These are phyloP conservation scores for Potorous gilbertii DNA, from an alignment of 2,797 vertebrate species.

Conservation along the genomic window DNA sequence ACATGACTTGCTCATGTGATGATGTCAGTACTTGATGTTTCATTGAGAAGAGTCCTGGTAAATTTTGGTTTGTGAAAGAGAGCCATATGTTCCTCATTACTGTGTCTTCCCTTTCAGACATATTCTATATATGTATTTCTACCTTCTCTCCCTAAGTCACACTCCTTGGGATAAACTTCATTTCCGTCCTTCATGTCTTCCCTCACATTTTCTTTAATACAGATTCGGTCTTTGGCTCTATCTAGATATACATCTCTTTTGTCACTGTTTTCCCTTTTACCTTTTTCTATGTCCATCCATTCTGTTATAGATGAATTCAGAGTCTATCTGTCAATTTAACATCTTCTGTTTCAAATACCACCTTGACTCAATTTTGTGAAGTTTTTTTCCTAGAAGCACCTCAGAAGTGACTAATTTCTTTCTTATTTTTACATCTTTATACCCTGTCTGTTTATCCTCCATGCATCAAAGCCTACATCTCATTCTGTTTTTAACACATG, in stretches of 20 bases:
- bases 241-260: conserved; percentile 39
- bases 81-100: conserved; percentile 9
- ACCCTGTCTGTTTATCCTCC: conserved; percentile 9
- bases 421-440: conserved; percentile 31
- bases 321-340: background rate
- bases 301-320: background rate
- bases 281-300: background rate
- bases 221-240: conserved; percentile 3
- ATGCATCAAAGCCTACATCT: conserved; percentile 46
- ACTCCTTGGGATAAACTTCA: background rate
- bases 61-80: conserved; percentile 18
- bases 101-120: background rate
- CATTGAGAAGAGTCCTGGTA: conserved; percentile 45
- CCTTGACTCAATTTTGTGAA: background rate
- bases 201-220: conserved; percentile 28
- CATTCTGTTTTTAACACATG: conserved; percentile 63
- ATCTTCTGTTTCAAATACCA: background rate
- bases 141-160: background rate
- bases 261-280: background rate
- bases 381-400: conserved; percentile 35
- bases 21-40: conserved; percentile 63
- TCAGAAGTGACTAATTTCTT: background rate
- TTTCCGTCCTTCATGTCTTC: conserved; percentile 34
- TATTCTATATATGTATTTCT: background rate
- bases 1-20: background rate